Conservation (phyloP, 2,888 invertebrate species). For the Gasteruption jaculator region DNA sequence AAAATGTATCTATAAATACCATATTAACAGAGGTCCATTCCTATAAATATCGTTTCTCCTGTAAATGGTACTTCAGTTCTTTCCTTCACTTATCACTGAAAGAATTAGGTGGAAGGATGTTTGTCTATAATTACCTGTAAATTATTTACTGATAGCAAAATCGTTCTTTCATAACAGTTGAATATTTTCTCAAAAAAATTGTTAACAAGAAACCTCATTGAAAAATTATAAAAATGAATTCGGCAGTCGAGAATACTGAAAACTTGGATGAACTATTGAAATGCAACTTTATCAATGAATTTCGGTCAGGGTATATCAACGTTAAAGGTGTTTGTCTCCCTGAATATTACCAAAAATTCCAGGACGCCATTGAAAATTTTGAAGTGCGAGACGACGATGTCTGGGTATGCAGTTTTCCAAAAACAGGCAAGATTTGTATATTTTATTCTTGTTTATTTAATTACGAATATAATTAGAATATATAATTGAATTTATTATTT, state of each 20-base stretch:
- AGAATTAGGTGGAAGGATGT: too few species aligned
- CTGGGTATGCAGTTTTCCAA: constrained; percentile 58
- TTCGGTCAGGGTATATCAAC: constrained; percentile 41
- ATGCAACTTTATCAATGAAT: constrained; percentile 37
- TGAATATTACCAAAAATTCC: constrained; percentile 46
- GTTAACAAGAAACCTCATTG: constrained; percentile 25
- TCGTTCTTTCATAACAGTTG: too few species aligned
- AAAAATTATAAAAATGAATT: constrained; percentile 18
- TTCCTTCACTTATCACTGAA: too few species aligned
- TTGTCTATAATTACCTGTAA: too few species aligned
- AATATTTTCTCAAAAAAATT: too few species aligned
- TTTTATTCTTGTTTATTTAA: constrained; percentile 8
- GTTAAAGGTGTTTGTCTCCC: constrained; percentile 50
- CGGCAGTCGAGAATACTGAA: neutral
- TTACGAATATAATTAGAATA: neutral
- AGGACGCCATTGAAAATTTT: constrained; percentile 50
- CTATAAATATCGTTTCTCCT: too few species aligned
- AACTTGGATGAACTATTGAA: constrained; percentile 32
- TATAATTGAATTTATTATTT: constrained; percentile 9
- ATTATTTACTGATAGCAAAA: too few species aligned
- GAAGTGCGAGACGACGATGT: constrained; percentile 54
- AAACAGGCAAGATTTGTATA: constrained; percentile 51
- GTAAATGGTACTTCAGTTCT: too few species aligned
- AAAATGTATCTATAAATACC: too few species aligned
- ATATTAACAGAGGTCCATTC: too few species aligned